These are phyloP conservation scores for Numenius phaeopus DNA, from an alignment of 2,797 vertebrate genomes.

Conservation along the genomic window DNA sequence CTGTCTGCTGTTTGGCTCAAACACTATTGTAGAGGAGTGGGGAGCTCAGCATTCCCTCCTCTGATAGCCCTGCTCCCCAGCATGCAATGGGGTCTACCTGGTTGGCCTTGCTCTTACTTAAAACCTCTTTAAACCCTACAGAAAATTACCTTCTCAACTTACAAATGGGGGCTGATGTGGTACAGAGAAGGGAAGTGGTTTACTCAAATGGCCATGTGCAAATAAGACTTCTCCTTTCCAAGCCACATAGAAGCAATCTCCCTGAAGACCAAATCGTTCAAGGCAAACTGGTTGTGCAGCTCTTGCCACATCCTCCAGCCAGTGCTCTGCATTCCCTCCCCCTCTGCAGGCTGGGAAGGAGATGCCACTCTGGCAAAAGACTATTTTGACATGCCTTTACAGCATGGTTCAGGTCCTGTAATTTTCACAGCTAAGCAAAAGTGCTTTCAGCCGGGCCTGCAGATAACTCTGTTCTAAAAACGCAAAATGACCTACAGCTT, in stretches of 20 bases:
- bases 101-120: not conserved
- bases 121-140: not conserved
- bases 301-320: not conserved
- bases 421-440: constrained; percentile 41
- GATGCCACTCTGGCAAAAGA: not conserved
- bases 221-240: not conserved
- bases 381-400: not conserved
- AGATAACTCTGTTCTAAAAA: not conserved
- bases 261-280: not conserved
- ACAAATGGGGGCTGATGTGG: not conserved
- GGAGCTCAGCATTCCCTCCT: not conserved
- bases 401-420: not conserved
- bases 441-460: not conserved
- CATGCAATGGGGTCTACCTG: not conserved
- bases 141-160: not conserved
- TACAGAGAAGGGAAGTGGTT: not conserved
- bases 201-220: not conserved
- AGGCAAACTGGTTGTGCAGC: not conserved
- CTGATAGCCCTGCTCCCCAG: not conserved
- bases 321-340: not conserved
- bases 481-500: constrained; percentile 16
- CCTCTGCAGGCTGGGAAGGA: not conserved
- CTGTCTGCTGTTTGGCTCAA: not conserved
- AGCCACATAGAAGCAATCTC: not conserved
- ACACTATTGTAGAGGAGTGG: not conserved